A percentile compares a stretch with the other conserved stretches of the same genome.
Conservation (phyloP, 2,888 invertebrate genomes). For the Anaspis maculata region DNA sequence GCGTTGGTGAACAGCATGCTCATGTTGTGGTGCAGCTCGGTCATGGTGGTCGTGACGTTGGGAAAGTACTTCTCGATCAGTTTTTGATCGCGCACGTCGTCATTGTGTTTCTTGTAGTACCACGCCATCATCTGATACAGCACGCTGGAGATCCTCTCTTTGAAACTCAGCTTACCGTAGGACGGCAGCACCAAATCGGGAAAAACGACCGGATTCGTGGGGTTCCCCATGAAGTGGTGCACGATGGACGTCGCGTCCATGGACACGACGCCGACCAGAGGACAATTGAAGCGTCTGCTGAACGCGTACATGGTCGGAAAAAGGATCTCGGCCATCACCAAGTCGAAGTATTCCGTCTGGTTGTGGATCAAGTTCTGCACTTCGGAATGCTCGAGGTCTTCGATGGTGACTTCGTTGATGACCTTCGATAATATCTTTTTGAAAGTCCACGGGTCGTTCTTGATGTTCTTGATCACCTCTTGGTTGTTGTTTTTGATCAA, state of each 20-base stretch:
- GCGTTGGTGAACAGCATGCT: conserved; percentile 26
- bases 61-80: conserved; percentile 21
- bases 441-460: conserved; percentile 4
- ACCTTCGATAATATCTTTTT: neutral
- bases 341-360: conserved; percentile 19
- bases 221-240: conserved; percentile 20
- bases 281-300: conserved; percentile 17
- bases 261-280: conserved; percentile 19
- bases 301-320: conserved; percentile 17
- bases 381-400: conserved; percentile 14
- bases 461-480: conserved; percentile 9
- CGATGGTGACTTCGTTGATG: conserved; percentile 8
- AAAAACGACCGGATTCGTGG: conserved; percentile 16
- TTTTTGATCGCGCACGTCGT: conserved; percentile 1
- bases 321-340: conserved; percentile 23
- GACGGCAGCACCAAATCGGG: conserved; percentile 19
- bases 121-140: conserved; percentile 7
- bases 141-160: conserved; percentile 25
- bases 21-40: conserved; percentile 22
- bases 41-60: conserved; percentile 19
- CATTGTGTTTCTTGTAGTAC: neutral
- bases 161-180: conserved; percentile 30
- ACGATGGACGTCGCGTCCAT: conserved; percentile 11
- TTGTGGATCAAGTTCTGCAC: conserved; percentile 17
- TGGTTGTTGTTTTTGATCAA: conserved; percentile 12